Percentiles rank a stretch among this genome's conserved stretches.
Evolutionary conservation across 1,140 invertebrate species (phyloP).

Genomic region (Carposina sasakii): DNA sequence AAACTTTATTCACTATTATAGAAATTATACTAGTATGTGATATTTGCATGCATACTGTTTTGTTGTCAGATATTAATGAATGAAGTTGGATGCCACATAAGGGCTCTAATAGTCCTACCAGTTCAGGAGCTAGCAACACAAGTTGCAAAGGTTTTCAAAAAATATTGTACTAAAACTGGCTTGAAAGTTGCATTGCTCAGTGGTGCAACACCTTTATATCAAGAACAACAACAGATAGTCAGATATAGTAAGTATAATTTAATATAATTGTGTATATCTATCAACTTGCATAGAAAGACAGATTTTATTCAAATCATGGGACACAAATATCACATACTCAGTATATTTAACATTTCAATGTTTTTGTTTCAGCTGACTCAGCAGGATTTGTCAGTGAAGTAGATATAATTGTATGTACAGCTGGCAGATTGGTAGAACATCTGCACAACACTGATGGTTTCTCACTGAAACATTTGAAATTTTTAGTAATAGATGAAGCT

Average conservation of each 20-base stretch:
- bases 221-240: slow-evolving; percentile 84
- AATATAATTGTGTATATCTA: no score
- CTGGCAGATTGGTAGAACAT: slow-evolving; percentile 94
- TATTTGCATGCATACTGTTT: no score
- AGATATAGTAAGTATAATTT: slow-evolving; percentile 76
- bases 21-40: no score
- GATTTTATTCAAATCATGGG: no score
- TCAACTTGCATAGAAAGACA: no score
- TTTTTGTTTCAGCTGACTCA: slow-evolving; percentile 59
- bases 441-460: slow-evolving; percentile 91
- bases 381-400: slow-evolving; percentile 74
- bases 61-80: slow-evolving; percentile 51
- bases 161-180: slow-evolving; percentile 80
- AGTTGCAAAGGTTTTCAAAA: slow-evolving; percentile 87
- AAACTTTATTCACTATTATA: no score
- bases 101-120: slow-evolving; percentile 92
- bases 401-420: slow-evolving; percentile 95
- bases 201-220: slow-evolving; percentile 80
- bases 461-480: slow-evolving; percentile 83
- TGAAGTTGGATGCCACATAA: slow-evolving; percentile 74
- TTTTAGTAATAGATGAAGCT: slow-evolving; percentile 96
- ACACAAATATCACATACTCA: no score
- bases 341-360: no score
- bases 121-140: slow-evolving; percentile 93
- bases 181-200: slow-evolving; percentile 83